Evolutionary conservation across 2,797 vertebrate genomes (phyloP), one percentile per base, ranked within the genome.

Genomic region (Lepilemur ruficaudatus): DNA sequence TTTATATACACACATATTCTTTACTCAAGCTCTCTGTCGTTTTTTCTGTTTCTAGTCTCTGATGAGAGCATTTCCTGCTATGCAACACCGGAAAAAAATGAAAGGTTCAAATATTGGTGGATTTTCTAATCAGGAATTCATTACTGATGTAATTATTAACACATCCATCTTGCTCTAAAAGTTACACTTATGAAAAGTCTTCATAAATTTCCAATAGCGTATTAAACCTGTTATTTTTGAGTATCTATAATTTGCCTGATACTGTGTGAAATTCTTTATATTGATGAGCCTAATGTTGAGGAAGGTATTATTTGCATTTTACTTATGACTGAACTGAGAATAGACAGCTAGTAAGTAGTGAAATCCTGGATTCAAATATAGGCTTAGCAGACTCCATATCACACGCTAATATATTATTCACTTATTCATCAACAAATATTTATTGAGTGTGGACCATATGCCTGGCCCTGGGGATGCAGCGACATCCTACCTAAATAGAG

Each of bases 91-190:
- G 35, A 9, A 7, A 9, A 38, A 72, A 81, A 14, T 57, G 41
- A 72, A 79, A n/a, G 52, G 30, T 3, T 30, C 48, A 88, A 76
- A 32, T 67, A 61, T 18, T 50, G 20, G 57, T 91, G 13, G 5
- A 70, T 90, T 92, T 96, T 65, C 75, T 80, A 92, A 89, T 30
- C 55, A 46, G 32, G 17, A 92, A 65, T 94, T 48, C n/a, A 65
- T 69, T 89, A 30, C 25, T 79, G 22, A 81, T 65, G 32, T 52
- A 80, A 81, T 84, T 55, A 65, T 28, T 59, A 25, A 12, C 12
- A 59, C 1, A 86, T 72, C 14, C 23, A 89, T 43, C 13, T n/a
- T 80, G 10, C 4, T 87, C 72, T 91, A 63, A 61, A 84, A 28
- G 7, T 88, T 95, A 28, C 6, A 72, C 14, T 67, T 75, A 67